A percentile compares a stretch with the other conserved stretches of the same genome.
phyloP scores from a whole-genome alignment of 2,888 invertebrate species.

The Drosophila rellima region DNA sequence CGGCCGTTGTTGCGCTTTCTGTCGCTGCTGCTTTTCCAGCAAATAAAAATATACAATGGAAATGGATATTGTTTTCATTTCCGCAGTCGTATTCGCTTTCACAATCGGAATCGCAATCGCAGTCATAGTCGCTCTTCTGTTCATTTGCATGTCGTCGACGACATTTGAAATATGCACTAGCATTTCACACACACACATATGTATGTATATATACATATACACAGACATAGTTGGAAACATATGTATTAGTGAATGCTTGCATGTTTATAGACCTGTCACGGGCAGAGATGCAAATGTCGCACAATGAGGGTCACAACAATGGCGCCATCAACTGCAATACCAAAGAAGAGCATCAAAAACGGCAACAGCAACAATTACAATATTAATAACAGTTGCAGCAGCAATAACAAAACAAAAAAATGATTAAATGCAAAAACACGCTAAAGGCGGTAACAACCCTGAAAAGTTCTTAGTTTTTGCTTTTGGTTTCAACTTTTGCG shows the following conservation, averaged over 20 bases:
- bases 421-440: conserved; percentile 75
- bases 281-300: conserved; percentile 61
- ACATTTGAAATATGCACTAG: conserved; percentile 61
- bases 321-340: conserved; percentile 52
- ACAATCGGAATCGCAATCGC: conserved; percentile 36
- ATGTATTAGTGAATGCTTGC: conserved; percentile 13
- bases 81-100: conserved; percentile 58
- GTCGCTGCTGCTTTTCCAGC: conserved; percentile 44
- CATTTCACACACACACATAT: conserved; percentile 9
- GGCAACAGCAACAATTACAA: conserved; percentile 25
- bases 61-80: conserved; percentile 80
- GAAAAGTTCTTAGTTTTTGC: conserved; percentile 20
- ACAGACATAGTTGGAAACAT: not conserved
- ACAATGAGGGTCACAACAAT: conserved; percentile 72
- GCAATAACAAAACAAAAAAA: conserved; percentile 34
- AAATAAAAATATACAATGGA: conserved; percentile 76
- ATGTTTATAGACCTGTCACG: conserved; percentile 37
- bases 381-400: conserved; percentile 4
- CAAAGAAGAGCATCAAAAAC: conserved; percentile 24
- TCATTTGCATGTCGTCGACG: conserved; percentile 51
- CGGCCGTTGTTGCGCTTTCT: conserved; percentile 69
- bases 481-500: conserved; percentile 14
- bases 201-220: not conserved
- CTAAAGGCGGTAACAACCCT: conserved; percentile 52
- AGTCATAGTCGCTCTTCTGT: conserved; percentile 24